phyloP scores from a whole-genome alignment of 1,140 invertebrate genomes.

The Zaprionus ghesquierei region DNA sequence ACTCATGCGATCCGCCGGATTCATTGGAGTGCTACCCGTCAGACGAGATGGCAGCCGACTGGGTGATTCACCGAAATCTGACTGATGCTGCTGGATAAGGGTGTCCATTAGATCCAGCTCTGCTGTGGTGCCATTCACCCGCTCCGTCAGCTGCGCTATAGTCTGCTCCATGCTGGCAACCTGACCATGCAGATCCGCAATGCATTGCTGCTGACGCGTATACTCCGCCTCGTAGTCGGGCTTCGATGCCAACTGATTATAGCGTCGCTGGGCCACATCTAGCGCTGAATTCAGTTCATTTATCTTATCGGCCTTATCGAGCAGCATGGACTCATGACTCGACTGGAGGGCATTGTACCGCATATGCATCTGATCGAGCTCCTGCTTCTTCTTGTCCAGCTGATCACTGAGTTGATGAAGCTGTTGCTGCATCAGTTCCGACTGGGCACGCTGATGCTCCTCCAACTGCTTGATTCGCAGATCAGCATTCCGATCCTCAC shows the following conservation, averaged over 20 bases:
- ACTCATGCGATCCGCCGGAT: conserved; percentile 55
- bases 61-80: conserved; percentile 50
- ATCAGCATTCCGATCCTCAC: conserved; percentile 62
- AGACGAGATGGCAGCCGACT: conserved; percentile 33
- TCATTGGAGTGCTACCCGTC: conserved; percentile 68
- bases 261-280: conserved; percentile 83
- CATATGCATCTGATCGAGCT: conserved; percentile 83
- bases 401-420: conserved; percentile 57
- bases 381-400: conserved; percentile 83
- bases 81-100: conserved; percentile 66
- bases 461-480: conserved; percentile 62
- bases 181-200: conserved; percentile 59
- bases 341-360: conserved; percentile 84
- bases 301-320: conserved; percentile 84
- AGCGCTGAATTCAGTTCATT: conserved; percentile 83
- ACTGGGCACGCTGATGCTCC: conserved; percentile 68
- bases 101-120: conserved; percentile 79
- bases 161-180: conserved; percentile 66
- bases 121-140: conserved; percentile 60
- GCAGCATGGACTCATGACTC: conserved; percentile 83
- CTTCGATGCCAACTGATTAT: conserved; percentile 44
- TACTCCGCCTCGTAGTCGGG: conserved; percentile 56
- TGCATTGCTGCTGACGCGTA: conserved; percentile 51
- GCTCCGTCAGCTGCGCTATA: conserved; percentile 55
- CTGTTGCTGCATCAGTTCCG: conserved; percentile 69